Conservation (phyloP, 2,797 vertebrate species). For the Antrozous pallidus region DNA sequence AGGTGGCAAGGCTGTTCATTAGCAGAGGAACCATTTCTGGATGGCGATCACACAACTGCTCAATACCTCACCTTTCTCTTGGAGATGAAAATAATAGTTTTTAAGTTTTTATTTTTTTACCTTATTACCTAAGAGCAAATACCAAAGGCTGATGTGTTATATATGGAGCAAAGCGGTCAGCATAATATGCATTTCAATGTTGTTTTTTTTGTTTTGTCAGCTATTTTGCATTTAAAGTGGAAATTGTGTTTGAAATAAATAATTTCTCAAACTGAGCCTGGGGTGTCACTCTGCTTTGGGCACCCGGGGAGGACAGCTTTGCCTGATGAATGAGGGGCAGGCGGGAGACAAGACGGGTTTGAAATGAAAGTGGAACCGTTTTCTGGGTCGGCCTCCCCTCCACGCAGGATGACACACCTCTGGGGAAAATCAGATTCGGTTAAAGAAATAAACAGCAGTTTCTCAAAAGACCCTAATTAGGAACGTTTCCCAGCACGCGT, state of each 20-base stretch:
- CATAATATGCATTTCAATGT: not conserved
- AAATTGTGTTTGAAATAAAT: conserved; percentile 71
- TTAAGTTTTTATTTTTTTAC: conserved; percentile 10
- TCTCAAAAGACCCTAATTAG: conserved; percentile 11
- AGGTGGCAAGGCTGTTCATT: not conserved
- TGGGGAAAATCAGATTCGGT: not conserved
- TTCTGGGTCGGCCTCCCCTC: not conserved
- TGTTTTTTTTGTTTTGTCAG: not conserved
- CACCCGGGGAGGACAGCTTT: not conserved
- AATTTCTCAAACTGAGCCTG: conserved; percentile 2
- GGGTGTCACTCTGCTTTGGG: not conserved
- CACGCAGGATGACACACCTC: not conserved
- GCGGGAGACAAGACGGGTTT: not conserved
- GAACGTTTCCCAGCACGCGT: not conserved
- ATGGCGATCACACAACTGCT: conserved; percentile 13
- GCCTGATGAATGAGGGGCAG: not conserved
- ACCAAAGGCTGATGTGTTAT: conserved; percentile 27
- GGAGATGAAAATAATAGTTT: conserved; percentile 45
- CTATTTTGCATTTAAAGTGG: conserved; percentile 55
- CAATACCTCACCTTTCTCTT: conserved; percentile 61
- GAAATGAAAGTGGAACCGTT: not conserved
- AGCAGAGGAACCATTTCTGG: not conserved
- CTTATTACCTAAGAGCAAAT: conserved; percentile 22
- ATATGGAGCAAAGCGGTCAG: conserved; percentile 43
- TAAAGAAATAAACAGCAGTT: not conserved